phyloP scores from a whole-genome alignment of 2,797 vertebrate genomes.

The Eidolon dupreanum region DNA sequence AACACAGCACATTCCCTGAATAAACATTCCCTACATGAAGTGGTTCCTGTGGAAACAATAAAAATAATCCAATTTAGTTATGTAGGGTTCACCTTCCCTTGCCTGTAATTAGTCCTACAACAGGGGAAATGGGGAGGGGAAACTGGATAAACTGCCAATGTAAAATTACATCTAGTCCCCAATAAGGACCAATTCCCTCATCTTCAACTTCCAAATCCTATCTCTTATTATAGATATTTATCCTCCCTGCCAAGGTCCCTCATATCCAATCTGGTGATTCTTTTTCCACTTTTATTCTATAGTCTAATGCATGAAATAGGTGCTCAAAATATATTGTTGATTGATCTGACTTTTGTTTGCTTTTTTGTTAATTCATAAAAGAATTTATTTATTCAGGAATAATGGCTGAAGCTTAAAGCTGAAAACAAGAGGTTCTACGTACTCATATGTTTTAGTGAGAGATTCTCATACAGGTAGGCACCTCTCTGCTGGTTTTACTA shows the following conservation, averaged over 20 bases:
- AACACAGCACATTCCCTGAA: constrained; percentile 42
- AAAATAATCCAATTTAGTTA: constrained; percentile 69
- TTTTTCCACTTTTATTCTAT: neutral
- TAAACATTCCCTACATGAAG: constrained; percentile 68
- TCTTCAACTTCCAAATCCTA: neutral
- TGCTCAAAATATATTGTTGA: neutral
- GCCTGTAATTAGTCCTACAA: constrained; percentile 36
- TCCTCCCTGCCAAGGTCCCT: neutral
- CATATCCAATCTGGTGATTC: neutral
- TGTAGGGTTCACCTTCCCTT: constrained; percentile 33
- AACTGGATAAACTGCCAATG: neutral
- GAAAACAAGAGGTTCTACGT: neutral
- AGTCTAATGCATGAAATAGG: neutral
- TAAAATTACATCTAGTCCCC: neutral
- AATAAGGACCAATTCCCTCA: neutral
- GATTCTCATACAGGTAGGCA: neutral
- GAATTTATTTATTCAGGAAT: neutral
- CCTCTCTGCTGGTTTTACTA: neutral
- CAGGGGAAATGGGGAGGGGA: neutral
- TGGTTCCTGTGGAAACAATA: constrained; percentile 71
- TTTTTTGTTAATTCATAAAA: neutral
- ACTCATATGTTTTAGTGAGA: neutral
- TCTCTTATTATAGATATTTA: neutral
- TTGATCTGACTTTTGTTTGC: neutral
- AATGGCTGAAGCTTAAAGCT: neutral